These are phyloP conservation scores for Montipora efflorescens DNA, from an alignment of 64 coral and sea anemone species.

Conservation along the genomic window DNA sequence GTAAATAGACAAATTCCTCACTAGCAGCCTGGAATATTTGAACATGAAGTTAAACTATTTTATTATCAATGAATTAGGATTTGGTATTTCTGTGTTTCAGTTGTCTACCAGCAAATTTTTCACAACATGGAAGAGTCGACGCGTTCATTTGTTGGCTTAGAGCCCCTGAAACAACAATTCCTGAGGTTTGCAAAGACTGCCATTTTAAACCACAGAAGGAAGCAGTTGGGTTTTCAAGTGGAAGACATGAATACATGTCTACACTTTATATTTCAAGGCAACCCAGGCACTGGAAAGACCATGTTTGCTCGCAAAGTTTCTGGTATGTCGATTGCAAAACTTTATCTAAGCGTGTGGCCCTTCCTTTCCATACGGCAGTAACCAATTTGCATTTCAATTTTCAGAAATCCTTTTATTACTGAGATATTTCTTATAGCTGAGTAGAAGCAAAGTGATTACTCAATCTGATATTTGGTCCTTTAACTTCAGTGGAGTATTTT, in stretches of 20 bases:
- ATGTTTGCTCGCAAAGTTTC: constrained; percentile 63
- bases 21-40: too few species aligned
- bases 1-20: too few species aligned
- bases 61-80: too few species aligned
- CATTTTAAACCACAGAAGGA: constrained; percentile 57
- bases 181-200: constrained; percentile 69
- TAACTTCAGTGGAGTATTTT: too few species aligned
- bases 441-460: too few species aligned
- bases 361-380: too few species aligned
- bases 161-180: constrained; percentile 70
- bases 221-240: constrained; percentile 40
- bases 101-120: constrained; percentile 47
- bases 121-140: constrained; percentile 12
- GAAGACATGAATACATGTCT: constrained; percentile 27
- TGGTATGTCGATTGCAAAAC: constrained; percentile 11
- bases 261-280: constrained; percentile 73
- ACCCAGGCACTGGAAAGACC: constrained; percentile 70
- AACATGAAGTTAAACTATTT: too few species aligned
- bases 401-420: too few species aligned
- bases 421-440: too few species aligned
- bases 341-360: too few species aligned
- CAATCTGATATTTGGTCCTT: too few species aligned
- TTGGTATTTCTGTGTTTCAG: not conserved
- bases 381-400: too few species aligned
- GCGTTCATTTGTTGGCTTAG: constrained; percentile 61